Percentiles rank a stretch among this genome's conserved stretches.
These are phyloP conservation scores for Stenotaenia linearis DNA, from an alignment of 2,888 invertebrate species.

Conservation along the genomic window DNA sequence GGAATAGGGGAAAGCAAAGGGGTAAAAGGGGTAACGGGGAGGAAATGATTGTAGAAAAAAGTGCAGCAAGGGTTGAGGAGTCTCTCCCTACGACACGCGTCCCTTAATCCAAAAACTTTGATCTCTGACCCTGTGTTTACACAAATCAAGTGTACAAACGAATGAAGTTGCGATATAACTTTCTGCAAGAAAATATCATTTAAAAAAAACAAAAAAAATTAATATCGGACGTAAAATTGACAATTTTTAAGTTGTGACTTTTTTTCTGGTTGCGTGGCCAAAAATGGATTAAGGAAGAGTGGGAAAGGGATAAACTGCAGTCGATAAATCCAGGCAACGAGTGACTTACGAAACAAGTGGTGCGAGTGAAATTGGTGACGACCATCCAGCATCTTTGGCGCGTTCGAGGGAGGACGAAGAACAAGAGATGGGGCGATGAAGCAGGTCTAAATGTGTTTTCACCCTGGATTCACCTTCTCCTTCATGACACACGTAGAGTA, in stretches of 20 bases:
- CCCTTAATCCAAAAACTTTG: conserved; percentile 2
- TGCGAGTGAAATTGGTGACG: background rate
- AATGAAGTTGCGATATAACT: too few relatives aligned
- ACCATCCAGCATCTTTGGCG: background rate
- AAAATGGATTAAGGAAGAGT: background rate
- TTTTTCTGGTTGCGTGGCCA: too few relatives aligned
- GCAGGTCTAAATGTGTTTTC: conserved; percentile 11
- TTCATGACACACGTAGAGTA: background rate
- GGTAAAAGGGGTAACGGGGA: background rate
- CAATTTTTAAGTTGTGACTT: too few relatives aligned
- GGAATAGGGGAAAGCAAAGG: background rate
- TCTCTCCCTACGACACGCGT: conserved; percentile 3
- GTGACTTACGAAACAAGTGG: conserved; percentile 19
- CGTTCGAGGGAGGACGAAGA: background rate
- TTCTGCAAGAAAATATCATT: too few relatives aligned
- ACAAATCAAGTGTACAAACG: background rate
- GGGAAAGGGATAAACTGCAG: background rate
- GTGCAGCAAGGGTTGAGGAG: conserved; percentile 11
- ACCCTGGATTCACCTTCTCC: conserved; percentile 19
- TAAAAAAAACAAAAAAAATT: too few relatives aligned
- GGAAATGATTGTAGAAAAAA: background rate
- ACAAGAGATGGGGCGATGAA: conserved; percentile 12
- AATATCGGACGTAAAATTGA: too few relatives aligned
- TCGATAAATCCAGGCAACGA: conserved; percentile 14
- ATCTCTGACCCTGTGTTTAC: background rate